These are phyloP conservation scores for Lophius americanus DNA, from an alignment of 2,797 vertebrate species.

Conservation along the genomic window DNA sequence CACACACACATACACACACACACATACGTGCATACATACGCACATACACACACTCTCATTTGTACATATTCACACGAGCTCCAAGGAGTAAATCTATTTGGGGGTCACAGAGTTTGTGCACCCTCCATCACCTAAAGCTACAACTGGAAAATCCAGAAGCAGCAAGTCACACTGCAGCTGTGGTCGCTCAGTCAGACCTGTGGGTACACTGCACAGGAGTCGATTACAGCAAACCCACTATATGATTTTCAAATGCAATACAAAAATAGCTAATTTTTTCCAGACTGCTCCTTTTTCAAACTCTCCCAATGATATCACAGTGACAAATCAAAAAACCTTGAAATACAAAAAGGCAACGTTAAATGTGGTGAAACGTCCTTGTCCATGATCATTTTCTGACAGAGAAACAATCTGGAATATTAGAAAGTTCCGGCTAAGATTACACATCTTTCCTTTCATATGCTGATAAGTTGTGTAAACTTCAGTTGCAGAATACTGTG, in stretches of 20 bases:
- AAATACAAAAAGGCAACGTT: slow-evolving; percentile 29
- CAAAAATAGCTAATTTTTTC: slow-evolving; percentile 34
- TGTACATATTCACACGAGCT: slow-evolving; percentile 24
- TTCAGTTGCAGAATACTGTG: slow-evolving; percentile 9
- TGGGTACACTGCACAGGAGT: slow-evolving; percentile 42
- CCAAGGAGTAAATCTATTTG: slow-evolving; percentile 21
- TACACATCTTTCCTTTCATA: slow-evolving; percentile 31
- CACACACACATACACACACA: not conserved
- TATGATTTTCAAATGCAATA: slow-evolving; percentile 25
- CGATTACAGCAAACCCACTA: slow-evolving; percentile 38
- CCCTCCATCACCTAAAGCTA: slow-evolving; percentile 52
- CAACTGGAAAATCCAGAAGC: slow-evolving; percentile 40
- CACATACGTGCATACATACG: not conserved
- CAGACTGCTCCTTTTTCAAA: slow-evolving; percentile 34
- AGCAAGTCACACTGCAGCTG: slow-evolving; percentile 56
- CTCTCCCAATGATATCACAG: slow-evolving; percentile 45
- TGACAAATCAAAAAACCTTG: slow-evolving; percentile 38
- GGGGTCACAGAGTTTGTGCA: slow-evolving; percentile 62
- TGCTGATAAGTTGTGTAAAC: slow-evolving; percentile 38
- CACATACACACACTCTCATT: not conserved
- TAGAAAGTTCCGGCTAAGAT: slow-evolving; percentile 30
- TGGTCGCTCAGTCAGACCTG: slow-evolving; percentile 49
- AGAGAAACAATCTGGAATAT: slow-evolving; percentile 3
- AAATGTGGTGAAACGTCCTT: slow-evolving; percentile 25
- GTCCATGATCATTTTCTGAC: slow-evolving; percentile 12